phyloP scores from a whole-genome alignment of 2,797 vertebrate genomes.

The Scolopax bukidnonensis region DNA sequence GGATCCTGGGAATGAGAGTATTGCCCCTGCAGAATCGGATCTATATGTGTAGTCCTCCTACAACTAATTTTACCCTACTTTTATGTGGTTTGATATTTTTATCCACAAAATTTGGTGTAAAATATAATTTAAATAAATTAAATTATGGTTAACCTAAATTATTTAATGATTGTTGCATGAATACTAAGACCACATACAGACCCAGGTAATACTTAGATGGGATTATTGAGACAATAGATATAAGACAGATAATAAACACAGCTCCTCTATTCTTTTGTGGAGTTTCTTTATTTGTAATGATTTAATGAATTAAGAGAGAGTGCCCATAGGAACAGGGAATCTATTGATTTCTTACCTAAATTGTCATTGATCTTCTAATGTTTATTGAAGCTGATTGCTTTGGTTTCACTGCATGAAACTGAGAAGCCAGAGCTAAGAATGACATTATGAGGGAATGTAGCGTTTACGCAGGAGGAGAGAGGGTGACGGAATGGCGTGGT shows the following conservation, averaged over 20 bases:
- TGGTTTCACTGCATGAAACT: slow-evolving; percentile 1
- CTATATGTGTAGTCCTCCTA: neutral
- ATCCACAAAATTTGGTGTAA: neutral
- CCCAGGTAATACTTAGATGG: neutral
- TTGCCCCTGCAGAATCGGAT: neutral
- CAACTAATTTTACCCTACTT: neutral
- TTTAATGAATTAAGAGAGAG: slow-evolving; percentile 21
- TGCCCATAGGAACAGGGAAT: neutral
- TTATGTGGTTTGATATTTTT: neutral
- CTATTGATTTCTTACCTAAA: slow-evolving; percentile 28
- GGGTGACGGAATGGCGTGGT: neutral
- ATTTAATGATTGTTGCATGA: neutral
- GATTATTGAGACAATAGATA: neutral
- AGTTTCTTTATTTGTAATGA: neutral
- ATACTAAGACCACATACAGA: neutral
- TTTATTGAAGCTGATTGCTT: slow-evolving; percentile 9
- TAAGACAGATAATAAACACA: neutral
- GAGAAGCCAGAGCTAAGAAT: neutral
- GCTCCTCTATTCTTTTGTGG: neutral
- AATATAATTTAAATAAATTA: neutral
- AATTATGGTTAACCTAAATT: neutral
- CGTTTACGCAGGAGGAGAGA: neutral
- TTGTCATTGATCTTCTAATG: slow-evolving; percentile 34
- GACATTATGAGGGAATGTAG: neutral
- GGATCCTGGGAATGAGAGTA: neutral